Percentiles rank a stretch among this genome's conserved stretches.
phyloP scores from a whole-genome alignment of 2,888 invertebrate species.

The Agriopis marginaria region DNA sequence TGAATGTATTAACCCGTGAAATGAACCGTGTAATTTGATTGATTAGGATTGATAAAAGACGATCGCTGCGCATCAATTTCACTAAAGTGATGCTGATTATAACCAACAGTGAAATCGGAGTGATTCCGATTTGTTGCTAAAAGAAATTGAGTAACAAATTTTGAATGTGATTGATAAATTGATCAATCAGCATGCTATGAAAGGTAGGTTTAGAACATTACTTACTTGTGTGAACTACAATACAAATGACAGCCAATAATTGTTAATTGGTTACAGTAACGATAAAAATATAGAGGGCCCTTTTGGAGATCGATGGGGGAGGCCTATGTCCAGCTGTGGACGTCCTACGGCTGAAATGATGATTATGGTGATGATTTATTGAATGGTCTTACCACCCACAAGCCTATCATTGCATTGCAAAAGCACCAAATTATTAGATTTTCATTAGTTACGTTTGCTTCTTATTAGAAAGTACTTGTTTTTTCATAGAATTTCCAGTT shows the following conservation, averaged over 20 bases:
- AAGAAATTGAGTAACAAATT: conserved; percentile 1
- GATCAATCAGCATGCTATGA: background rate
- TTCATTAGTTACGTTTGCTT: too few relatives aligned
- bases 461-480: background rate
- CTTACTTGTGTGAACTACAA: too few relatives aligned
- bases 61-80: conserved; percentile 30
- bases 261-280: too few relatives aligned
- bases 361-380: too few relatives aligned
- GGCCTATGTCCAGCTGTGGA: too few relatives aligned
- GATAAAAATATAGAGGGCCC: too few relatives aligned
- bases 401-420: too few relatives aligned
- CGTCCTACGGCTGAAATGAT: too few relatives aligned
- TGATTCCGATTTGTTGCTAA: background rate
- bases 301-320: too few relatives aligned
- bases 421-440: too few relatives aligned
- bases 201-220: background rate
- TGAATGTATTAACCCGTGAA: conserved; percentile 26
- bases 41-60: conserved; percentile 39
- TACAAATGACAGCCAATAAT: too few relatives aligned
- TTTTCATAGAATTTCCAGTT: background rate
- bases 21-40: conserved; percentile 39
- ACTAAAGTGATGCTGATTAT: conserved; percentile 18
- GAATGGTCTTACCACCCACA: too few relatives aligned
- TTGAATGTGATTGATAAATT: conserved; percentile 13
- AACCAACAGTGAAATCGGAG: background rate